These are phyloP conservation scores for Abscondita cerata DNA, from an alignment of 2,888 invertebrate genomes.

Conservation along the genomic window DNA sequence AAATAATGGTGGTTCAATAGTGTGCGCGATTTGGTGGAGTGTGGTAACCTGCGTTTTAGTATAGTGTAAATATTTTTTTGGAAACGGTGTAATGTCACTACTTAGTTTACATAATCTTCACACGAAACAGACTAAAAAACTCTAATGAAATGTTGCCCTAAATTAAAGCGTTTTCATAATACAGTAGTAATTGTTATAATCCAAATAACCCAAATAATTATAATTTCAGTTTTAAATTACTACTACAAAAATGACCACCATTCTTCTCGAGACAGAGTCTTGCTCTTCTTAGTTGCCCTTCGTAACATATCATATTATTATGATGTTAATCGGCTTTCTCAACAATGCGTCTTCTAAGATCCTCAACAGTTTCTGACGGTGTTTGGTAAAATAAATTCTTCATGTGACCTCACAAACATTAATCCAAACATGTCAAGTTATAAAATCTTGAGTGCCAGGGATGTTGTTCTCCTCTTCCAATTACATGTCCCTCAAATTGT, in stretches of 20 bases:
- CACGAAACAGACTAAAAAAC: too few relatives aligned
- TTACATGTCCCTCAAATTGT: not conserved
- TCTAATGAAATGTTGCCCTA: too few relatives aligned
- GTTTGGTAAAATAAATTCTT: not conserved
- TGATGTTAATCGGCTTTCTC: not conserved
- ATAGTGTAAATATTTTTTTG: too few relatives aligned
- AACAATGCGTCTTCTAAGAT: not conserved
- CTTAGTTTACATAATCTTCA: too few relatives aligned
- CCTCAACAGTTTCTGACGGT: not conserved
- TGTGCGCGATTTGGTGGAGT: too few relatives aligned
- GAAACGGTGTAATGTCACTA: too few relatives aligned
- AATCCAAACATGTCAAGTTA: not conserved
- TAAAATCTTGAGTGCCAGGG: not conserved
- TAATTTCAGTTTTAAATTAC: not conserved
- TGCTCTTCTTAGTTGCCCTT: not conserved
- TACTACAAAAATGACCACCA: not conserved
- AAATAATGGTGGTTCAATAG: too few relatives aligned
- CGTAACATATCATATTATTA: not conserved
- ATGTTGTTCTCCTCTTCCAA: not conserved
- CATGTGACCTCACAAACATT: too few relatives aligned
- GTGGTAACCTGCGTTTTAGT: too few relatives aligned
- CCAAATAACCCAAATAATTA: too few relatives aligned
- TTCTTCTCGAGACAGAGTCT: not conserved
- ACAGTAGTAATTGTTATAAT: too few relatives aligned
- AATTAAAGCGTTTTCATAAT: too few relatives aligned